Conservation (phyloP, 2,113 vertebrate genomes). For the Collichthys lucidus region DNA sequence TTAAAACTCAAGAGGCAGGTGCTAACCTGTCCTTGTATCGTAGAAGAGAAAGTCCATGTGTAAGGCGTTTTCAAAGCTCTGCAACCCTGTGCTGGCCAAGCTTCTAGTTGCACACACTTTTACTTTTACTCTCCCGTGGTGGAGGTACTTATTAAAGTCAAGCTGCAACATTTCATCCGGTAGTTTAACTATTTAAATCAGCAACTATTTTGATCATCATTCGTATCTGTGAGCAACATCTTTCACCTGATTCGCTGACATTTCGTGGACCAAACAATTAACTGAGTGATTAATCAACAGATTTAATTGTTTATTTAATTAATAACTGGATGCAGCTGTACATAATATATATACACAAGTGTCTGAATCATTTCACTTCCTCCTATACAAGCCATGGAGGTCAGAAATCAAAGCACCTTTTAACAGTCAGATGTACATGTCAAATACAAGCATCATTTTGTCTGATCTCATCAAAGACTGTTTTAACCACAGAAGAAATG, state of each 20-base stretch:
- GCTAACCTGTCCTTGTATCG: slow-evolving; percentile 21
- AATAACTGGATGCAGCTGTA: neutral
- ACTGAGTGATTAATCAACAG: no score
- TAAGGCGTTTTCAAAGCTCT: slow-evolving; percentile 22
- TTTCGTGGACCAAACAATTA: no score
- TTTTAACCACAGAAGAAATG: neutral
- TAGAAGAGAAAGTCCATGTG: slow-evolving; percentile 4
- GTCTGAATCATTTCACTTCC: neutral
- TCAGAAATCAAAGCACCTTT: neutral
- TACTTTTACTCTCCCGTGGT: neutral
- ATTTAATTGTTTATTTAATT: no score
- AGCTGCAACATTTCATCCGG: neutral
- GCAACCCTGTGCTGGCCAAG: slow-evolving; percentile 1
- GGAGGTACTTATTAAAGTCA: neutral
- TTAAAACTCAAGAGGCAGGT: slow-evolving; percentile 29
- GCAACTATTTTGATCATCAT: no score
- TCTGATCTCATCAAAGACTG: neutral
- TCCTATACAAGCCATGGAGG: neutral
- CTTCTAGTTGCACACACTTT: neutral
- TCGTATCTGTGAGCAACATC: no score
- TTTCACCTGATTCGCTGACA: no score
- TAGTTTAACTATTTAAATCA: neutral
- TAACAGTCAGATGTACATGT: neutral
- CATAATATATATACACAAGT: neutral
- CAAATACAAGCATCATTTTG: neutral